These are phyloP conservation scores for Scaptomyza graminum DNA, from an alignment of 1,140 invertebrate genomes.

Conservation along the genomic window DNA sequence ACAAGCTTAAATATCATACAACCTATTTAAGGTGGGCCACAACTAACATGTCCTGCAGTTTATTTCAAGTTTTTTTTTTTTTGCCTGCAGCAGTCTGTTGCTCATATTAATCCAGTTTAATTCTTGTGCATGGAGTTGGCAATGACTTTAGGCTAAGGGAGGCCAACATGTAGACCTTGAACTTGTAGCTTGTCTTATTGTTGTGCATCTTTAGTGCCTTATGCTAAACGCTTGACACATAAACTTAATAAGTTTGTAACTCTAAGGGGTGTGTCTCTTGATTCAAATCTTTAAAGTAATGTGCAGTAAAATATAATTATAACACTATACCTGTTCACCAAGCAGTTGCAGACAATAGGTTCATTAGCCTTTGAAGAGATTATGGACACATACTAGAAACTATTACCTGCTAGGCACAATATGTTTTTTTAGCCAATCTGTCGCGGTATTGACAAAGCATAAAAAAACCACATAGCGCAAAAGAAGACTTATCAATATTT, in stretches of 20 bases:
- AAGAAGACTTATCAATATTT: constrained; percentile 64
- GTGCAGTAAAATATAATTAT: constrained; percentile 18
- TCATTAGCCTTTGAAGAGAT: constrained; percentile 60
- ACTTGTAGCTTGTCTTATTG: constrained; percentile 56
- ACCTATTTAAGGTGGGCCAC: constrained; percentile 4
- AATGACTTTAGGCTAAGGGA: constrained; percentile 5
- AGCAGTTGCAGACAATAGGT: constrained; percentile 25
- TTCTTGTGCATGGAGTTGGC: constrained; percentile 5
- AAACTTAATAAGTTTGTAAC: constrained; percentile 35
- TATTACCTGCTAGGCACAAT: constrained; percentile 14
- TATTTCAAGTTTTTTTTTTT: constrained; percentile 28
- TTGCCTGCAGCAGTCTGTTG: too few species aligned
- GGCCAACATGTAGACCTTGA: constrained; percentile 54
- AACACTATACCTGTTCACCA: not conserved
- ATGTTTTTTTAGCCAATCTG: constrained; percentile 57
- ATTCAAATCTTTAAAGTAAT: constrained; percentile 12
- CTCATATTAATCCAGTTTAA: constrained; percentile 40
- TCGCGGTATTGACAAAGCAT: constrained; percentile 68
- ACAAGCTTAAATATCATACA: not conserved
- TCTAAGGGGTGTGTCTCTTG: constrained; percentile 31
- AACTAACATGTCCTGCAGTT: constrained; percentile 18
- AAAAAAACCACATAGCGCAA: constrained; percentile 29
- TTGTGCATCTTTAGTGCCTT: constrained; percentile 10
- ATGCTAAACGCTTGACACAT: constrained; percentile 15
- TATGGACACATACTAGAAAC: constrained; percentile 52